These are phyloP conservation scores for Apamea monoglypha DNA, from an alignment of 2,888 invertebrate species.

Conservation along the genomic window DNA sequence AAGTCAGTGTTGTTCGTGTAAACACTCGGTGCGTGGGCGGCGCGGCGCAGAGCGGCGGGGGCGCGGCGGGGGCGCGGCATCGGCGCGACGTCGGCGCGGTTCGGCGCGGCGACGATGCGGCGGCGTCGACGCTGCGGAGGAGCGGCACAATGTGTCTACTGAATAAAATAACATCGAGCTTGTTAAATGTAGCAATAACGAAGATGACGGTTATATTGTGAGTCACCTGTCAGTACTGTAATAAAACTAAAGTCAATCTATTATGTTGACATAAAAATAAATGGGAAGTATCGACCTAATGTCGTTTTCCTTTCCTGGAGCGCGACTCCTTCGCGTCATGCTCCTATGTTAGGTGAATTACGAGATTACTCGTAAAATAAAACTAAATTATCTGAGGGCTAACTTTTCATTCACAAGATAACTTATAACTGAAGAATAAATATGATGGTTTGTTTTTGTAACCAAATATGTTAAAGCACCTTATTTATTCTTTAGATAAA, in stretches of 20 bases:
- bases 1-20: background rate
- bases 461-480: too few relatives aligned
- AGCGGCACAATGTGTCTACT: background rate
- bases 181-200: background rate
- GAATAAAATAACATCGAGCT: constrained; percentile 6
- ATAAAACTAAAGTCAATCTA: background rate
- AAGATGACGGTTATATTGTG: background rate
- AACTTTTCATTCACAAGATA: too few relatives aligned
- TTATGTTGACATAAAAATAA: background rate
- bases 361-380: too few relatives aligned
- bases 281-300: background rate
- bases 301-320: background rate
- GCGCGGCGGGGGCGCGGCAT: background rate
- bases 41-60: too few relatives aligned
- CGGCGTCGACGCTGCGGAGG: too few relatives aligned
- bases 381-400: too few relatives aligned
- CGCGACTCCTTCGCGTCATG: background rate
- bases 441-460: too few relatives aligned
- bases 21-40: background rate
- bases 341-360: too few relatives aligned
- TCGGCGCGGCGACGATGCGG: too few relatives aligned
- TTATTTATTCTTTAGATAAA: too few relatives aligned
- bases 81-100: background rate
- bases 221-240: background rate
- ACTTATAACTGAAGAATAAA: too few relatives aligned